A percentile compares a stretch with the other conserved stretches of the same genome.
Conservation (phyloP, 2,888 invertebrate species). For the Pyrrhosoma nymphula region DNA sequence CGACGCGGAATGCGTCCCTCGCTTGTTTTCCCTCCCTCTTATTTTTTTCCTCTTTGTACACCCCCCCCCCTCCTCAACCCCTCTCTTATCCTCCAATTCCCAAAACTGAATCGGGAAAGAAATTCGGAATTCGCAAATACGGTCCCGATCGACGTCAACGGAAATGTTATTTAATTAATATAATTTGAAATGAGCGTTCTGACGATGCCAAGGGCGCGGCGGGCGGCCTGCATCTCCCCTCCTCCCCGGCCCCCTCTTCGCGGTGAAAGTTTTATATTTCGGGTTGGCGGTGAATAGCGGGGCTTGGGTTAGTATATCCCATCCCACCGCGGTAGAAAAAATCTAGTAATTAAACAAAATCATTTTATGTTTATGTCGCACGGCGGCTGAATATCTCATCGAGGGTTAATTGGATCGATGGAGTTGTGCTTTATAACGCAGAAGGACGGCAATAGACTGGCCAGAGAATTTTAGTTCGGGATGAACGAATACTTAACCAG, state of each 20-base stretch:
- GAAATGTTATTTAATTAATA: constrained; percentile 65
- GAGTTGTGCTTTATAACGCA: background rate
- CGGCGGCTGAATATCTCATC: background rate
- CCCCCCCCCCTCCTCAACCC: background rate
- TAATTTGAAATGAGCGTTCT: constrained; percentile 50
- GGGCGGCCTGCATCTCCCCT: background rate
- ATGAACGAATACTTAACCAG: background rate
- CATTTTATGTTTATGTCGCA: constrained; percentile 29
- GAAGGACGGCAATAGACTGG: background rate
- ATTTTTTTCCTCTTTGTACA: background rate
- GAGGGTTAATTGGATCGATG: constrained; percentile 12
- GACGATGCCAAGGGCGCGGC: constrained; percentile 1
- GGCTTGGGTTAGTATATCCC: background rate
- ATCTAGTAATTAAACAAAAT: constrained; percentile 24
- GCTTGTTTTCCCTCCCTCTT: background rate
- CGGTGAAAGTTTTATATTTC: constrained; percentile 29
- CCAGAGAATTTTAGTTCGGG: background rate
- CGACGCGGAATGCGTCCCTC: constrained; percentile 20
- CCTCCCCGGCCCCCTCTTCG: no score
- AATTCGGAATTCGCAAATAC: constrained; percentile 58
- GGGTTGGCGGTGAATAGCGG: background rate
- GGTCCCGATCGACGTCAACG: constrained; percentile 55
- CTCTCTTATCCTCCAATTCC: background rate
- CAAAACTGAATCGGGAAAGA: constrained; percentile 23
- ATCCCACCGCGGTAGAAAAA: background rate